Evolutionary conservation across 2,113 vertebrate species (phyloP), one percentile per base, ranked within the genome.

Genomic region (Gadus macrocephalus): DNA sequence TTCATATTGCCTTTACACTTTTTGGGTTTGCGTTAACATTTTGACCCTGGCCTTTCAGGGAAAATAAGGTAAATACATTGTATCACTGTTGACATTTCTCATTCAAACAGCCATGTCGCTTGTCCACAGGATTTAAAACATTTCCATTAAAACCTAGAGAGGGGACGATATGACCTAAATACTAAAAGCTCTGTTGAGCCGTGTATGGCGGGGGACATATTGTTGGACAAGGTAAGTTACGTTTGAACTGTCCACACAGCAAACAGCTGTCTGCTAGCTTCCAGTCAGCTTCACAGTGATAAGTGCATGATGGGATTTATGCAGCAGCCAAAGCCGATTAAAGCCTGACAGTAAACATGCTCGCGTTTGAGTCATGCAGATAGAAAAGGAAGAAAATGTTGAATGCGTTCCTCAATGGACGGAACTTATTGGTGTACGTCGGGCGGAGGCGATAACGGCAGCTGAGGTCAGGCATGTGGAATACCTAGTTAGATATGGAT

Each of bases 251-350:
- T 81, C 69, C 72, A 78, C 78, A 72, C 74, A 83, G 73, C 79
- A 85, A 79, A 70, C 83, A 72, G 56, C 35, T 20, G 49, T 70
- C 72, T 63, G 63, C 7, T 78, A 73, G 78, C 83, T 80, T 75
- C 64, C 68, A 65, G 71, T 73, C 76, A 77, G 75, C 72, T 83
- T 71, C 71, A 56, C 75, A 70, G 72, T 79, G 80, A 85, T 83
- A 88, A 78, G 74, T 78, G 82, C 64, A 75, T 74, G 76, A 68
- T 81, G 75, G 79, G 73, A 78, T 84, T 86, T 86, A 69, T 79
- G 79, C 77, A 76, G 25, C 67, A 69, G 72, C 82, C 73, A 81
- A 87, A 83, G 79, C 81, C 83, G 79, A 81, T 80, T 82, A 80
- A 80, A 80, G 78, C 72, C 72, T 74, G 75, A 78, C 79, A 81